phyloP scores from a whole-genome alignment of 2,797 vertebrate genomes.

The Channa striata region DNA sequence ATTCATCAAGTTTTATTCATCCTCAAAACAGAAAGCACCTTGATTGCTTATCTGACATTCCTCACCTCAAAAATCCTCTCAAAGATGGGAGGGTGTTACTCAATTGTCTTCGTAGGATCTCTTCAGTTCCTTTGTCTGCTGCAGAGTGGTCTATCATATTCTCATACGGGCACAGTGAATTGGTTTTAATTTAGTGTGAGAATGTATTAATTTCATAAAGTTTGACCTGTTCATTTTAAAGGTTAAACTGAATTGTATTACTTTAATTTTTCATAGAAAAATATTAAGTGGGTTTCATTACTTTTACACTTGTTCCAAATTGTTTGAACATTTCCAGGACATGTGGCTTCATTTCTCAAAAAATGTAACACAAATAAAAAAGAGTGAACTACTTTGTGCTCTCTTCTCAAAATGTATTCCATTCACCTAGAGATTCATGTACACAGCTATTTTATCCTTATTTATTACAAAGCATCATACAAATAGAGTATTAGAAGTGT shows the following conservation, averaged over 20 bases:
- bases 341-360: too few species aligned
- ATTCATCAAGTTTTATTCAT: slow-evolving; percentile 40
- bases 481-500: too few species aligned
- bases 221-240: slow-evolving; percentile 18
- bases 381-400: too few species aligned
- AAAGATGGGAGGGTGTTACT: slow-evolving; percentile 33
- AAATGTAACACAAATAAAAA: too few species aligned
- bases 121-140: slow-evolving; percentile 4
- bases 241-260: slow-evolving; percentile 8
- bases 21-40: slow-evolving; percentile 51
- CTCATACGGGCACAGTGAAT: neutral
- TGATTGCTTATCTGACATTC: slow-evolving; percentile 63
- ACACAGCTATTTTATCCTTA: too few species aligned
- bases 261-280: slow-evolving; percentile 25
- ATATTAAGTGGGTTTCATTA: slow-evolving; percentile 13
- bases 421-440: too few species aligned
- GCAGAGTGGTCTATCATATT: slow-evolving; percentile 5
- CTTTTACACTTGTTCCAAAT: slow-evolving; percentile 8
- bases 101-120: neutral
- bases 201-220: neutral
- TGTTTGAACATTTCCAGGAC: too few species aligned
- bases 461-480: too few species aligned
- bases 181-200: neutral
- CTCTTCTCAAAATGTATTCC: too few species aligned
- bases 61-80: slow-evolving; percentile 58